Conservation (phyloP, 2,888 invertebrate genomes). For the Athalia rosae region DNA sequence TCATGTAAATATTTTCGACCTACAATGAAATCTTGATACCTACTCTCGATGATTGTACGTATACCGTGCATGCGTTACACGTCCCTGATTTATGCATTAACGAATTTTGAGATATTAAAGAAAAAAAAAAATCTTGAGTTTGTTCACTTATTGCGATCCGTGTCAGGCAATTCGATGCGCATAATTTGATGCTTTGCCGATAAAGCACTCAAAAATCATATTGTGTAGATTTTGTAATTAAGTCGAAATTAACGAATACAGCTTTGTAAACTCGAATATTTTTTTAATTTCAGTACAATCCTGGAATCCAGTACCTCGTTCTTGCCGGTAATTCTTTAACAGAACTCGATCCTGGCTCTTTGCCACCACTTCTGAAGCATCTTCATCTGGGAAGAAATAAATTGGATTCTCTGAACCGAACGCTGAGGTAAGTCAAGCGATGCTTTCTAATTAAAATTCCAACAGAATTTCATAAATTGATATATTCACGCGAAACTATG, state of each 20-base stretch:
- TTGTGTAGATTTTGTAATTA: background rate
- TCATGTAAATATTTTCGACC: background rate
- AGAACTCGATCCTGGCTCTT: constrained; percentile 82
- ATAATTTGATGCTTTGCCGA: no score
- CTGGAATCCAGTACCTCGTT: constrained; percentile 81
- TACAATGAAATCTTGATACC: background rate
- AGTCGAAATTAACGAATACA: background rate
- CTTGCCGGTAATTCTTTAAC: constrained; percentile 86
- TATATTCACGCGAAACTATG: background rate
- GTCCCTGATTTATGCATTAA: no score
- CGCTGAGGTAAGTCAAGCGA: constrained; percentile 76
- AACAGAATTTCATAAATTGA: background rate
- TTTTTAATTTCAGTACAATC: constrained; percentile 74
- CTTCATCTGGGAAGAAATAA: constrained; percentile 86
- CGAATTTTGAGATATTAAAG: no score
- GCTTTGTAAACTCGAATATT: background rate
- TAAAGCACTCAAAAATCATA: no score
- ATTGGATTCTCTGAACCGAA: constrained; percentile 84
- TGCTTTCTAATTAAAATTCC: constrained; percentile 37
- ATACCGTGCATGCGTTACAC: no score
- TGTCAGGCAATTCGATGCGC: no score
- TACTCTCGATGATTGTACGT: background rate
- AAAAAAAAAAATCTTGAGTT: no score
- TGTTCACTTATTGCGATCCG: no score
- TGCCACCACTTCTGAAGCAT: constrained; percentile 82